Evolutionary conservation across 1,140 invertebrate genomes (phyloP).

Genomic region (Agrilus planipennis): DNA sequence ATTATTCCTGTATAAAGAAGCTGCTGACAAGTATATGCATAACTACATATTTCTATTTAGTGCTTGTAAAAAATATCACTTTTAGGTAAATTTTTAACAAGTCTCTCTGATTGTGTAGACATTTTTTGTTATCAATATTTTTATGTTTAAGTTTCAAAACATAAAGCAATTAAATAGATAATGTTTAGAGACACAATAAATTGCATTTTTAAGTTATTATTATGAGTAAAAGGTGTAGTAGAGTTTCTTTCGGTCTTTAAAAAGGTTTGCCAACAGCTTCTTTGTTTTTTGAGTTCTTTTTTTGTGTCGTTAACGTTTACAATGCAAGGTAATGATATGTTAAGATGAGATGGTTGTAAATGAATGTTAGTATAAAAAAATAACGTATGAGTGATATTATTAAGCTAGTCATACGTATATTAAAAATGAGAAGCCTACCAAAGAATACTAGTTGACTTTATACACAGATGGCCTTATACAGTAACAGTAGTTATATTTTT

Average conservation of each 20-base stretch:
- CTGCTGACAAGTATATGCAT: slow-evolving; percentile 5
- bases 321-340: neutral
- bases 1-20: slow-evolving; percentile 4
- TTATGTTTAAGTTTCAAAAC: neutral
- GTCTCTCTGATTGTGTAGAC: neutral
- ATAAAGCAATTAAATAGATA: too few relatives aligned
- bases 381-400: slow-evolving; percentile 27
- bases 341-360: slow-evolving; percentile 11
- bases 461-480: slow-evolving; percentile 22
- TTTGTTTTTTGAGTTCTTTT: neutral
- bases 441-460: slow-evolving; percentile 31
- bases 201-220: neutral
- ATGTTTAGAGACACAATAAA: too few relatives aligned
- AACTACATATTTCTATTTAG: neutral
- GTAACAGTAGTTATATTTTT: slow-evolving; percentile 17
- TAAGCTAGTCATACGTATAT: slow-evolving; percentile 30
- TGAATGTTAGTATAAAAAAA: slow-evolving; percentile 1
- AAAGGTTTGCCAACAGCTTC: neutral
- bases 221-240: neutral
- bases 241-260: slow-evolving; percentile 4
- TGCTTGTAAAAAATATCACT: neutral
- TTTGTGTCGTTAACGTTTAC: neutral
- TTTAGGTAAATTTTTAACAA: neutral
- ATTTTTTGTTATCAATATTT: neutral
- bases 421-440: slow-evolving; percentile 30